phyloP scores from a whole-genome alignment of 2,888 invertebrate species.

The Monoplex corrugatus region DNA sequence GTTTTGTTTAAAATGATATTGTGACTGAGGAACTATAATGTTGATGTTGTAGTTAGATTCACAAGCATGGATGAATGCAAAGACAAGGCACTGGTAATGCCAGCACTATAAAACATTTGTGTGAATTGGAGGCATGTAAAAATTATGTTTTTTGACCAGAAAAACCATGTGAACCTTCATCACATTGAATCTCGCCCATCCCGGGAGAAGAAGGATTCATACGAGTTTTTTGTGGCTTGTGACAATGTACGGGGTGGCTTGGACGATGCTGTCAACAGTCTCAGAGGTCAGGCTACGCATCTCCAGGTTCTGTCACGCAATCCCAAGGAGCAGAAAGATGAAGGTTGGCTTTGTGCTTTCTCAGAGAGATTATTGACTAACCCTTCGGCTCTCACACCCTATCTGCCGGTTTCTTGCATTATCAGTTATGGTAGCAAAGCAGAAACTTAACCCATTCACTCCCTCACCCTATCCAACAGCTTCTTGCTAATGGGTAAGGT shows the following conservation, averaged over 20 bases:
- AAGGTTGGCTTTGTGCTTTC: conserved; percentile 47
- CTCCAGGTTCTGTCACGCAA: conserved; percentile 92
- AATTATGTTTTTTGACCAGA: not conserved
- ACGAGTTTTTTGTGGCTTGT: conserved; percentile 97
- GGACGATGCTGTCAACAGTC: conserved; percentile 85
- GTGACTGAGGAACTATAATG: too few relatives aligned
- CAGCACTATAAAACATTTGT: too few relatives aligned
- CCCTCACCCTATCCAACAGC: too few relatives aligned
- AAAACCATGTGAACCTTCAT: conserved; percentile 88
- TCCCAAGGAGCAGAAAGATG: conserved; percentile 75
- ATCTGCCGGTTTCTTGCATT: too few relatives aligned
- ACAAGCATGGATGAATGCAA: too few relatives aligned
- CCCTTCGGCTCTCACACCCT: not conserved
- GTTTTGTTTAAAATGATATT: too few relatives aligned
- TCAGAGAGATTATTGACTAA: not conserved
- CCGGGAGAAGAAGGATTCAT: conserved; percentile 87
- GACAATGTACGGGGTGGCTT: conserved; percentile 88
- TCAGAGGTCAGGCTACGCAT: conserved; percentile 88
- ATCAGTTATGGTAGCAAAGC: not conserved
- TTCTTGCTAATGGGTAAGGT: too few relatives aligned
- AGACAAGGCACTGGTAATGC: too few relatives aligned
- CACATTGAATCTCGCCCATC: conserved; percentile 98
- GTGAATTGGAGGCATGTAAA: too few relatives aligned
- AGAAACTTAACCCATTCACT: too few relatives aligned
- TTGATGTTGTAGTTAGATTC: too few relatives aligned